phyloP scores from a whole-genome alignment of 2,888 invertebrate genomes.

The Lamellibrachia columna region DNA sequence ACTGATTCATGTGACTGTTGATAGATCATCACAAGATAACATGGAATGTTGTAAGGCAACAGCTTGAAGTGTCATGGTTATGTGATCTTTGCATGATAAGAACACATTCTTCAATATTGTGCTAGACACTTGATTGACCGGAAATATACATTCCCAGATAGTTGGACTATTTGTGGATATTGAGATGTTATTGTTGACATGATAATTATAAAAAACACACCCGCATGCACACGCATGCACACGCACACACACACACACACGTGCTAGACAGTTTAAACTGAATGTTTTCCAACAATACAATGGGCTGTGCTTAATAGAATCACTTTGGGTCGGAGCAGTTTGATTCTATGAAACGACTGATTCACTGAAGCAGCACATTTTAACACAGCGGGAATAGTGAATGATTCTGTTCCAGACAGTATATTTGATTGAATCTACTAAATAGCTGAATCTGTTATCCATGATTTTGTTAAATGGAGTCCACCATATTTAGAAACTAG shows the following conservation, averaged over 20 bases:
- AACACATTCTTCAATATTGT: background rate
- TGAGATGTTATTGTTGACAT: too few relatives aligned
- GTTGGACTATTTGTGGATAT: background rate
- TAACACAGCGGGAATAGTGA: too few relatives aligned
- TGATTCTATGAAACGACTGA: too few relatives aligned
- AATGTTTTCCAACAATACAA: background rate
- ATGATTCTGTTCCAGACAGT: too few relatives aligned
- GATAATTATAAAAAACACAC: background rate
- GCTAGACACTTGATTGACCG: background rate
- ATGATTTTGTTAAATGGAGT: too few relatives aligned
- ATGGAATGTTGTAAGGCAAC: background rate
- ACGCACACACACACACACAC: background rate
- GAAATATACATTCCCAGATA: background rate
- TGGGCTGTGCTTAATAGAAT: too few relatives aligned
- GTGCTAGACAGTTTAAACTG: background rate
- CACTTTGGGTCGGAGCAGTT: too few relatives aligned
- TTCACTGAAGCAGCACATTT: too few relatives aligned
- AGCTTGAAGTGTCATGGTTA: background rate
- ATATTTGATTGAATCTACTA: too few relatives aligned
- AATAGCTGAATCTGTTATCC: too few relatives aligned
- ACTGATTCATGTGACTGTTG: background rate
- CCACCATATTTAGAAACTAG: background rate
- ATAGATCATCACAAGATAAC: background rate
- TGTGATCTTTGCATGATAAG: background rate
- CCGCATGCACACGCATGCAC: background rate